These are phyloP conservation scores for Dolichoris vasculosae DNA, from an alignment of 1,140 invertebrate species.

Conservation along the genomic window DNA sequence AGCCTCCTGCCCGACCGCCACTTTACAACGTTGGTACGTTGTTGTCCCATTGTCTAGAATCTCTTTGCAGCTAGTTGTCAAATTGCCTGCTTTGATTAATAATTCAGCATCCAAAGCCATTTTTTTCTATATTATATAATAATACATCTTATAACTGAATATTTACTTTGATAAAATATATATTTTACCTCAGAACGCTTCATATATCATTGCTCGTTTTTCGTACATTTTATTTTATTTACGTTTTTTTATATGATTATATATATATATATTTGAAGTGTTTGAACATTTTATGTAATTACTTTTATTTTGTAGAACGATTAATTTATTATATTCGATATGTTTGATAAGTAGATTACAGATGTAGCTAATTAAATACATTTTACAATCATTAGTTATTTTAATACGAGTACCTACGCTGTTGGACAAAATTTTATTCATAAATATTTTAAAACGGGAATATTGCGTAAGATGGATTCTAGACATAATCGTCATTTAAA, in stretches of 20 bases:
- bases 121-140: neutral
- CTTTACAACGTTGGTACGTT: conserved; percentile 73
- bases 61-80: conserved; percentile 25
- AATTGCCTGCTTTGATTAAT: conserved; percentile 22
- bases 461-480: neutral
- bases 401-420: neutral
- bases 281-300: conserved; percentile 7
- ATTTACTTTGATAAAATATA: conserved; percentile 1
- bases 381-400: neutral
- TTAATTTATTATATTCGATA: neutral
- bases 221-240: conserved; percentile 5
- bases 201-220: conserved; percentile 10
- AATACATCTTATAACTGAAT: conserved; percentile 21
- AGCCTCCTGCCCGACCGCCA: conserved; percentile 74
- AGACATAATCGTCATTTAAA: no score
- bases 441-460: neutral
- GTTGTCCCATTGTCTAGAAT: conserved; percentile 25
- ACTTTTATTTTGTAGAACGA: neutral
- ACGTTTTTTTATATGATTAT: neutral
- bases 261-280: conserved; percentile 1
- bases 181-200: neutral
- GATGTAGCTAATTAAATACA: neutral
- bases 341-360: conserved; percentile 4
- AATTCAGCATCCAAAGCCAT: neutral
- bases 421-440: neutral